A percentile compares a stretch with the other conserved stretches of the same genome.
Evolutionary conservation across 2,797 vertebrate species (phyloP).

Genomic region (Enteromius argenteus): DNA sequence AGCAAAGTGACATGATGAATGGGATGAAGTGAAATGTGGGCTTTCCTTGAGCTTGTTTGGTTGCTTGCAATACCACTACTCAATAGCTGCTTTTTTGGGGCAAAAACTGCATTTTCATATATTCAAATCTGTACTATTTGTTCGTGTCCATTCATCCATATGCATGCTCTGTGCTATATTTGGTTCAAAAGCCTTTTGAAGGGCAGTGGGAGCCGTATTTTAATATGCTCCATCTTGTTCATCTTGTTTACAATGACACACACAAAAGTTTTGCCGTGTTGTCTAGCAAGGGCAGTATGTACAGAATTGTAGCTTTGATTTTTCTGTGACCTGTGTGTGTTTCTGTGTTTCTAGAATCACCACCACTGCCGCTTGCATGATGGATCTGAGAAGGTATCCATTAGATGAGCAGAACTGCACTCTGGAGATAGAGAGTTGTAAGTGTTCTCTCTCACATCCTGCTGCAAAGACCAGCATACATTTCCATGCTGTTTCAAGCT

Average conservation of each 20-base stretch:
- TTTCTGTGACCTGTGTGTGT: constrained; percentile 17
- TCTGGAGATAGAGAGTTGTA: constrained; percentile 99
- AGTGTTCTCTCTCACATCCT: constrained; percentile 69
- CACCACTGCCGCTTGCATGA: constrained; percentile 98
- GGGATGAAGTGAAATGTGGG: constrained; percentile 24
- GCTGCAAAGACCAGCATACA: constrained; percentile 12
- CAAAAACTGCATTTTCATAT: constrained; percentile 19
- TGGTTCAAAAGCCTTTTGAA: constrained; percentile 54
- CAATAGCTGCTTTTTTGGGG: neutral
- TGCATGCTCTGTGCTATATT: constrained; percentile 42
- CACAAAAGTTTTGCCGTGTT: neutral
- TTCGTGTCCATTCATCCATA: constrained; percentile 45
- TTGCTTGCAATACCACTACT: neutral
- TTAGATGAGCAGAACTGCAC: constrained; percentile 98
- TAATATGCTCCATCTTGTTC: constrained; percentile 21
- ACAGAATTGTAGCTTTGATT: neutral
- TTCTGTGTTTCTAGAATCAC: constrained; percentile 86
- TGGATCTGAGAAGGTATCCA: constrained; percentile 97
- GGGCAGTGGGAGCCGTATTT: constrained; percentile 22
- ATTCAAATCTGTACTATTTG: constrained; percentile 27
- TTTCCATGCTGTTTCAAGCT: neutral
- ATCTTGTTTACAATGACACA: neutral
- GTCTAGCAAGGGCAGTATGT: neutral
- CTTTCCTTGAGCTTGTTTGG: constrained; percentile 30
- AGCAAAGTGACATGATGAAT: constrained; percentile 43